Percentiles rank a stretch among this genome's conserved stretches.
These are phyloP conservation scores for Epinephelus cyanopodus DNA, from an alignment of 2,113 vertebrate genomes.

Conservation along the genomic window DNA sequence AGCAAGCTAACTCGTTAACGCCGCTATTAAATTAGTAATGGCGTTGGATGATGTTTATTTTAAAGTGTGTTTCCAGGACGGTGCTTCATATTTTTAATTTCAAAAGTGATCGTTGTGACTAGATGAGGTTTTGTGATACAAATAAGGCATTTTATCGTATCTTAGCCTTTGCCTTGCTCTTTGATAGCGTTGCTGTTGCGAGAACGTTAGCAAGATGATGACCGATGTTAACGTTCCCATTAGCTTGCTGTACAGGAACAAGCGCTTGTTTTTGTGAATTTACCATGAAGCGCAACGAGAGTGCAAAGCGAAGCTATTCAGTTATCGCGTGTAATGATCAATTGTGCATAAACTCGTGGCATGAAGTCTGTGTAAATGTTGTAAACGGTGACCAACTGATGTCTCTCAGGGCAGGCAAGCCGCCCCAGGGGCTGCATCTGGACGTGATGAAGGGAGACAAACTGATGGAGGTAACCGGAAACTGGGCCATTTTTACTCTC, in stretches of 20 bases:
- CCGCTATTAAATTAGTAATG: neutral
- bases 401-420: constrained; percentile 95
- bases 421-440: constrained; percentile 95
- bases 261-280: neutral
- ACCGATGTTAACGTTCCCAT: neutral
- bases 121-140: accelerated
- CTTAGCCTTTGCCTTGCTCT: neutral
- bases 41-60: neutral
- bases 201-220: neutral
- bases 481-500: neutral
- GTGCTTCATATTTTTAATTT: neutral
- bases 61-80: neutral
- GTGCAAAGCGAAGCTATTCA: accelerated
- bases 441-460: constrained; percentile 99
- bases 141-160: neutral
- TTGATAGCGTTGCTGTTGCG: neutral
- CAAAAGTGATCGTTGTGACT: accelerated
- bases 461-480: constrained; percentile 92
- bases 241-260: neutral
- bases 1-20: constrained; percentile 54
- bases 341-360: neutral
- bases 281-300: neutral
- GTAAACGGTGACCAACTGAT: constrained; percentile 18
- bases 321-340: too few relatives aligned
- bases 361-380: neutral